Percentiles rank a stretch among this genome's conserved stretches.
Conservation (phyloP, 2,797 vertebrate genomes). For the Acanthurus tractus region DNA sequence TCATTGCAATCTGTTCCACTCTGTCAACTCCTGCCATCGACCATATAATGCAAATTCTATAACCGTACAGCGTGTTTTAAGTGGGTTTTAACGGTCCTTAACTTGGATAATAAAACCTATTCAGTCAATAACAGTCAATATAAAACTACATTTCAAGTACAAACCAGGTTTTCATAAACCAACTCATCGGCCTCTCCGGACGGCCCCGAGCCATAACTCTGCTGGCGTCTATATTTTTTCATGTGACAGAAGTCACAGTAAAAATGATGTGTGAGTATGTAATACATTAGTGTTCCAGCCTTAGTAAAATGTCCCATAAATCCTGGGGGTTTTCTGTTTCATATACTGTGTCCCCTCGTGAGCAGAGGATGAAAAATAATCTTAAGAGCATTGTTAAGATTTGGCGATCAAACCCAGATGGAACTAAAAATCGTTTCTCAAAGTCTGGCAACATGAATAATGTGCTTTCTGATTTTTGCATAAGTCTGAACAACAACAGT, state of each 20-base stretch:
- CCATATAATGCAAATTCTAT: conserved; percentile 27
- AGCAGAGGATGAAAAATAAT: conserved; percentile 33
- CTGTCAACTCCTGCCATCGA: conserved; percentile 13
- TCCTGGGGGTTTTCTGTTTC: conserved; percentile 69
- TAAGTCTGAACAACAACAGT: conserved; percentile 47
- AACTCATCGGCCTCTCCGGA: conserved; percentile 29
- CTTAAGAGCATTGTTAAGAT: conserved; percentile 57
- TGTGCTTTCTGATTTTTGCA: conserved; percentile 54
- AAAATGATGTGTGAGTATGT: conserved; percentile 70
- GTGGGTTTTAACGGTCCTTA: conserved; percentile 28
- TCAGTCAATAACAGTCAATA: conserved; percentile 31
- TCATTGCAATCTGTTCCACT: too few species aligned
- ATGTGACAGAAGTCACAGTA: conserved; percentile 68
- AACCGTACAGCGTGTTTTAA: conserved; percentile 28
- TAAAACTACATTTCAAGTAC: conserved; percentile 43
- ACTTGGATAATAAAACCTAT: conserved; percentile 45
- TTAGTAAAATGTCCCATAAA: conserved; percentile 72
- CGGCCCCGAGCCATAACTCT: conserved; percentile 47
- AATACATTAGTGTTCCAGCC: conserved; percentile 66
- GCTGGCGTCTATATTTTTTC: conserved; percentile 62
- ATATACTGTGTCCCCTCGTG: conserved; percentile 43
- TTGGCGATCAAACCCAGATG: conserved; percentile 75
- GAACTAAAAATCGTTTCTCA: conserved; percentile 62
- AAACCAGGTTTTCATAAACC: conserved; percentile 51
- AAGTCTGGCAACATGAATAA: conserved; percentile 55